Percentiles rank a stretch among this genome's conserved stretches.
These are phyloP conservation scores for Myzus persicae DNA, from an alignment of 1,140 invertebrate genomes.

Conservation along the genomic window DNA sequence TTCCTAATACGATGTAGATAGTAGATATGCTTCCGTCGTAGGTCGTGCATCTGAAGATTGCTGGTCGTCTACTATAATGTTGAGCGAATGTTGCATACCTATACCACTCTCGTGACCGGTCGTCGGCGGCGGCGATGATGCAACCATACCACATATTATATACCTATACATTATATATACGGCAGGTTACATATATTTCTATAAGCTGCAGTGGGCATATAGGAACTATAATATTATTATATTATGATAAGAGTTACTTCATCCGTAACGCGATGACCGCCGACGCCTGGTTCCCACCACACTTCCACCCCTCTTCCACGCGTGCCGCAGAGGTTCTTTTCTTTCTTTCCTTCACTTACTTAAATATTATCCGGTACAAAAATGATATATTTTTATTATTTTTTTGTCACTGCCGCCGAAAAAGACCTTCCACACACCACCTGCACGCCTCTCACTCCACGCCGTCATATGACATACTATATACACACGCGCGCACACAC, in stretches of 20 bases:
- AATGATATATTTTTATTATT: neutral
- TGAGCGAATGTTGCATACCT: neutral
- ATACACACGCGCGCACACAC: neutral
- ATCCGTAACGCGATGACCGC: neutral
- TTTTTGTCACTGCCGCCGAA: neutral
- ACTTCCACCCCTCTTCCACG: neutral
- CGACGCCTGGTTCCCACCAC: neutral
- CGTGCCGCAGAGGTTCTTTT: neutral
- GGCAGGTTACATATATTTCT: neutral
- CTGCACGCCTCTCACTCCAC: neutral
- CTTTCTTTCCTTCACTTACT: neutral
- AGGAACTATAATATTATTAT: neutral
- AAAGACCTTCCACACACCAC: neutral
- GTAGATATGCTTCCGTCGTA: no score
- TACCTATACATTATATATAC: neutral
- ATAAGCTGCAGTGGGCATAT: neutral
- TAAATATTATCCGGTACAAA: neutral
- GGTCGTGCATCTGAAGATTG: neutral
- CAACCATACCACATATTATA: neutral
- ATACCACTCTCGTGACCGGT: neutral
- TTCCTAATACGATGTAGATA: neutral
- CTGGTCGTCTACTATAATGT: neutral
- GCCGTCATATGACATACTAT: neutral
- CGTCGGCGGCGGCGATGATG: neutral
- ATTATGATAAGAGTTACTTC: conserved; percentile 11